A percentile compares a stretch with the other conserved stretches of the same genome.
phyloP scores from a whole-genome alignment of 53 echinoderm and acorn worm genomes.

The Mesocentrotus franciscanus region DNA sequence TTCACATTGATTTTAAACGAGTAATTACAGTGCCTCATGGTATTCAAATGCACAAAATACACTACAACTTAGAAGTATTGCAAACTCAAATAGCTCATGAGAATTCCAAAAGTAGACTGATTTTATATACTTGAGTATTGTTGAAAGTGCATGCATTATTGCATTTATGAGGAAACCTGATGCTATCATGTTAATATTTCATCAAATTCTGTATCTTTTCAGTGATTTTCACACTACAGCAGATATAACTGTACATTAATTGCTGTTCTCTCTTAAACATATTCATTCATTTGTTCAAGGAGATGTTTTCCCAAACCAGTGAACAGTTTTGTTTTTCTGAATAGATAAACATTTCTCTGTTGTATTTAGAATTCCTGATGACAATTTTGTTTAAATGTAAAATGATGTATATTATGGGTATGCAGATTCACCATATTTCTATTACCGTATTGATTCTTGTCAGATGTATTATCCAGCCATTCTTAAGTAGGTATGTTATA shows the following conservation, averaged over 20 bases:
- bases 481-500: neutral
- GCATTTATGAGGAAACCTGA: too few species aligned
- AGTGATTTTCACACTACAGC: neutral
- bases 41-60: neutral
- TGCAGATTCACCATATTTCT: neutral
- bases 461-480: neutral
- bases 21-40: neutral
- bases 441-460: too few species aligned
- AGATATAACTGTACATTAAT: neutral
- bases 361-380: neutral
- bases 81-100: neutral
- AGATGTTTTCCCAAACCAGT: neutral
- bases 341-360: neutral
- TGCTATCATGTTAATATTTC: too few species aligned
- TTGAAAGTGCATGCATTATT: too few species aligned
- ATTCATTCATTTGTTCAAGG: neutral
- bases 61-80: neutral
- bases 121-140: neutral
- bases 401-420: neutral
- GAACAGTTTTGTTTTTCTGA: neutral
- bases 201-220: too few species aligned
- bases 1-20: neutral
- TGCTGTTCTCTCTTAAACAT: neutral
- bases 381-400: neutral
- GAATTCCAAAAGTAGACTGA: neutral